phyloP scores from a whole-genome alignment of 2,113 vertebrate species.

The Junco hyemalis region DNA sequence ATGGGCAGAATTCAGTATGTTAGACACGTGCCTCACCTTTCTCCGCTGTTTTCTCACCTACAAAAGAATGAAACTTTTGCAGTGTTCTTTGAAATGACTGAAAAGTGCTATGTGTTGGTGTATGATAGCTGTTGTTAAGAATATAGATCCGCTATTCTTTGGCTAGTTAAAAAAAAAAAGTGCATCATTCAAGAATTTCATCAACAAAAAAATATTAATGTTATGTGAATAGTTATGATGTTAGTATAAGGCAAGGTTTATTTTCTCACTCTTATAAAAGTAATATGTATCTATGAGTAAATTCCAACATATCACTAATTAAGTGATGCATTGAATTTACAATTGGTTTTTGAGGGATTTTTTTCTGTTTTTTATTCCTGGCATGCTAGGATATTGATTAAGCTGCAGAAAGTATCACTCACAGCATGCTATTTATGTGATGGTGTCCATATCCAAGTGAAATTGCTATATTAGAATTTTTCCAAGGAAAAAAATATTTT shows the following conservation, averaged over 20 bases:
- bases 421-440: background rate
- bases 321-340: background rate
- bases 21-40: background rate
- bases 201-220: background rate
- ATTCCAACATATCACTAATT: background rate
- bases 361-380: background rate
- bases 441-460: background rate
- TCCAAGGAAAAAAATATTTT: conserved; percentile 8
- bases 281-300: background rate
- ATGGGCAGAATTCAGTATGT: background rate
- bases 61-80: background rate
- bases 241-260: background rate
- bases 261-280: background rate
- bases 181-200: background rate
- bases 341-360: background rate
- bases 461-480: conserved; percentile 44
- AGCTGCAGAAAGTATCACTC: background rate
- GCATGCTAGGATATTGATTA: background rate
- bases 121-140: background rate
- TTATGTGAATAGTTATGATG: background rate
- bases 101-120: background rate
- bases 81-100: background rate
- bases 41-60: background rate
- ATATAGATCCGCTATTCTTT: background rate
- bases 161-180: background rate